These are phyloP conservation scores for Dicyrtomina minuta DNA, from an alignment of 2,888 invertebrate species.

Conservation along the genomic window DNA sequence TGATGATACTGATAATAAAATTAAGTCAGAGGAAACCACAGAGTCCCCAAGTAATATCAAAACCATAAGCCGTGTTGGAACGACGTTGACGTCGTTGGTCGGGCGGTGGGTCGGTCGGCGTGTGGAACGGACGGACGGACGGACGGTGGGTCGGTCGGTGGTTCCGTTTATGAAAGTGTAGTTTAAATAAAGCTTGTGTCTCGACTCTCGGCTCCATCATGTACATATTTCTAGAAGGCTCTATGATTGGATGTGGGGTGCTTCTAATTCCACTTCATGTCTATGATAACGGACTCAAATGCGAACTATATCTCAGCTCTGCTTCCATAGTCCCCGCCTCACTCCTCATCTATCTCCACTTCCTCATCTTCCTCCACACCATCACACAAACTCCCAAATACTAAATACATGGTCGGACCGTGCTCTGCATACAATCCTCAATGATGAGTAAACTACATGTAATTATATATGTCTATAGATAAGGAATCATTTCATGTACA, in stretches of 20 bases:
- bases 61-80: slow-evolving; percentile 21
- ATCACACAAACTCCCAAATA: neutral
- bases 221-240: slow-evolving; percentile 22
- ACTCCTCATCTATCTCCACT: too few species aligned
- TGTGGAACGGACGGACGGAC: neutral
- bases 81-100: neutral
- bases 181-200: slow-evolving; percentile 44
- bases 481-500: too few species aligned
- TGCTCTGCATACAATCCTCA: too few species aligned
- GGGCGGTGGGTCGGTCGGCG: slow-evolving; percentile 8
- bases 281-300: slow-evolving; percentile 43
- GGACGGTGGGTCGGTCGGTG: slow-evolving; percentile 11
- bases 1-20: slow-evolving; percentile 51
- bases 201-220: slow-evolving; percentile 40
- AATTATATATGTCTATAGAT: too few species aligned
- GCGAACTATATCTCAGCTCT: slow-evolving; percentile 33
- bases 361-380: too few species aligned
- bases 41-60: slow-evolving; percentile 32
- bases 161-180: slow-evolving; percentile 44
- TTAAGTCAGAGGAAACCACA: slow-evolving; percentile 45
- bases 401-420: too few species aligned
- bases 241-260: slow-evolving; percentile 50
- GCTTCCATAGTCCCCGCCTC: slow-evolving; percentile 14
- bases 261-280: slow-evolving; percentile 52
- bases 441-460: slow-evolving; percentile 1